Base-by-base conservation (phyloP, 92 coral and sea anemone genomes). In the Micromussa lordhowensis region DNA sequence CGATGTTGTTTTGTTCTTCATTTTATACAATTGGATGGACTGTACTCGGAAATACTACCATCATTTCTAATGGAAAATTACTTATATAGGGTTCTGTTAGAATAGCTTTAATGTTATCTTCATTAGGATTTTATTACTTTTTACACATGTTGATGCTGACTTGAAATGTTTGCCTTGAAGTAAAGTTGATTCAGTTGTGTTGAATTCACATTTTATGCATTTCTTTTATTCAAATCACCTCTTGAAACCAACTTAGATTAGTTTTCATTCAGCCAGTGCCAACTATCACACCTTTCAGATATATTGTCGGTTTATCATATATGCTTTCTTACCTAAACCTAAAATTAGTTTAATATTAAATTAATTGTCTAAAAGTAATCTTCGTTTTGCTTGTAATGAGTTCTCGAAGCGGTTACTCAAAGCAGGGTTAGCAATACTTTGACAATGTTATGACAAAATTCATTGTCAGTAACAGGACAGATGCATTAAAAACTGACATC, bases 101-200 rank as follows among this genome's bases (percentile, higher is more conserved):
- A 72, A 84, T 48, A 24, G 66, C 53, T 84, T 12, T 53, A 53
- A 69, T 63, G 53, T 64, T 30, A 66, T 82, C 86, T 82, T 82
- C 44, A 57, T 82, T 82, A 82, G 75, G 77, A 63, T 82, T 82
- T 55, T 82, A 82, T 59, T 82, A 57, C 17, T 69, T 82, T 24
- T 63, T 30, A 82, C 49, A 82, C 86, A 75, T 85, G 70, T 71
- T 85, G 32, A 73, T 71, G 72, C 81, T 85, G 55, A 85, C n/a
- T n/a, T n/a, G n/a, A n/a, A 83, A 85, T 54, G 80, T 85, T 73
- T 48, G 78, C 29, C 88, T 85, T 73, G 72, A 85, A 73, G 81
- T 85, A 85, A 86, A 86, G 76, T 86, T 86, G 73, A 85, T 86
- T 86, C 89, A 77, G 89, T 86, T 86, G 77, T 36, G 76, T 86